Evolutionary conservation across 2,797 vertebrate species (phyloP), one percentile per base, ranked within the genome.

Genomic region (Microcaecilia unicolor): DNA sequence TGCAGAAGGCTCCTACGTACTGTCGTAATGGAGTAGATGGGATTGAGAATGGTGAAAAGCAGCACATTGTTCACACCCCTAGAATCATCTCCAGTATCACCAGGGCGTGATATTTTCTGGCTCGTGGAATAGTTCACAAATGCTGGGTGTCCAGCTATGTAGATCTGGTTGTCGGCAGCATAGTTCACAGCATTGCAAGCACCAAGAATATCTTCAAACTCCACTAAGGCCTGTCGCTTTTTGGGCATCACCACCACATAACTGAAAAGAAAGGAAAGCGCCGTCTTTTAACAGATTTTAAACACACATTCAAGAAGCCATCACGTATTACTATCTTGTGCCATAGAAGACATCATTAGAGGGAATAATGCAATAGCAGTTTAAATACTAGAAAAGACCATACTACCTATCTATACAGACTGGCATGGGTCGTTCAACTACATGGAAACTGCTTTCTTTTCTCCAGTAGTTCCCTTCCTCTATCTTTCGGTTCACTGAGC

Each of bases 211-310:
- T 98, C 93, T 63, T 97, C 93, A 4, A 89, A 97, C 61, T 97
- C 93, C 46, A 97, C 92, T 61, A 98, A 63, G 0, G 94, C 94
- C 43, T 98, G 94, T 0, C 94, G 74, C 58, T 97, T 98, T 71
- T 98, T 98, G 1, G 92, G 92, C 93, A 98, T 98, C 74, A 98
- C 89, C 46, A 98, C 94, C 48, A 97, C 92, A 32, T 87, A 97
- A 55, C 94, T 98, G 2, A 13, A 3, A 18, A 13, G 28, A 0
- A 47, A 34, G 3, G 9, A n/a, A n/a, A n/a, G n/a, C n/a, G n/a
- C n/a, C n/a, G n/a, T n/a, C n/a, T n/a, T n/a, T n/a, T n/a, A n/a
- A n/a, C n/a, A n/a, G n/a, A n/a, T n/a, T n/a, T n/a, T n/a, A n/a
- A n/a, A n/a, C n/a, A n/a, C n/a, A n/a, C n/a, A n/a, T n/a, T n/a